Percentiles rank a stretch among this genome's conserved stretches.
These are phyloP conservation scores for Drosophila seguyi DNA, from an alignment of 1,140 invertebrate species.

Conservation along the genomic window DNA sequence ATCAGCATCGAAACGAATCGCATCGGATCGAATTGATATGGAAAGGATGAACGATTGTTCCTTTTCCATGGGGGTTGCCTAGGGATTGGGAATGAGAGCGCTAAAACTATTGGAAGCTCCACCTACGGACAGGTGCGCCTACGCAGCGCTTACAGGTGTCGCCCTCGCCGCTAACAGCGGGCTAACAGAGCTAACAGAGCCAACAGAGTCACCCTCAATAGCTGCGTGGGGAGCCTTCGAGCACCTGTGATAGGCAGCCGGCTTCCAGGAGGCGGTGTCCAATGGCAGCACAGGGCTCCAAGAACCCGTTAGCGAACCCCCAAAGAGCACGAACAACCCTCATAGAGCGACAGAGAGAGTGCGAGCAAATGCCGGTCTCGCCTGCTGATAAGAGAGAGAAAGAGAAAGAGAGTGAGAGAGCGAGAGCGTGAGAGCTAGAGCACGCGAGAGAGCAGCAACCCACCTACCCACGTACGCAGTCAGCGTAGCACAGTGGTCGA, in stretches of 20 bases:
- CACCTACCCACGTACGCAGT: conserved; percentile 32
- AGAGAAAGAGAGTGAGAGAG: conserved; percentile 23
- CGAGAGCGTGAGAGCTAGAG: conserved; percentile 37
- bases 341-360: conserved; percentile 29
- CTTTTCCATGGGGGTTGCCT: conserved; percentile 1
- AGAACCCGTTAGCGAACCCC: conserved; percentile 32
- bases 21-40: conserved; percentile 15
- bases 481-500: conserved; percentile 15
- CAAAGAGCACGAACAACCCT: conserved; percentile 73
- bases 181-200: conserved; percentile 15
- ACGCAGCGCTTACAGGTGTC: conserved; percentile 33
- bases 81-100: not conserved
- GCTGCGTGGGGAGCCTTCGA: conserved; percentile 12
- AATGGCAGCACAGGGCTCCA: conserved; percentile 62
- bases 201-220: conserved; percentile 43
- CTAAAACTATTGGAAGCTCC: conserved; percentile 42
- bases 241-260: conserved; percentile 80
- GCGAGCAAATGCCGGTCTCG: conserved; percentile 51
- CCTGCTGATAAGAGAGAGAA: conserved; percentile 25
- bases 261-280: conserved; percentile 48
- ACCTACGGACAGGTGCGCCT: conserved; percentile 56
- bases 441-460: conserved; percentile 34
- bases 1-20: conserved; percentile 18
- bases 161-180: conserved; percentile 22
- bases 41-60: conserved; percentile 7